phyloP scores from a whole-genome alignment of 2,113 vertebrate species.

The Crotalus horridus region DNA sequence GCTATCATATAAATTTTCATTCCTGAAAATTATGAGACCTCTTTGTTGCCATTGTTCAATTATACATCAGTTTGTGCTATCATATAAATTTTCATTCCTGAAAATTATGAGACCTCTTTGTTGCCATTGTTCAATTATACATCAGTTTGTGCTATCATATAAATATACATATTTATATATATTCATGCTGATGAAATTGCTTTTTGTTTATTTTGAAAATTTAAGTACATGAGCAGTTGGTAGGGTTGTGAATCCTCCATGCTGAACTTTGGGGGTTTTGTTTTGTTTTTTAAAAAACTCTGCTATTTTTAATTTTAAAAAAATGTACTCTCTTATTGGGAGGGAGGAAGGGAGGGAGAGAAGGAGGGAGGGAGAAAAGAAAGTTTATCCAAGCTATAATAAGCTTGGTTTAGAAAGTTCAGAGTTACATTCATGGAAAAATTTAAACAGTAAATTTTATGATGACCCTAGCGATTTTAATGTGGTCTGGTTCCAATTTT shows the following conservation, averaged over 20 bases:
- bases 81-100: not conserved
- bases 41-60: no score
- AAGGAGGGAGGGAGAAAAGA: not conserved
- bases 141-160: not conserved
- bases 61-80: not conserved
- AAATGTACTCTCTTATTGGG: not conserved
- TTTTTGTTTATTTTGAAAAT: not conserved
- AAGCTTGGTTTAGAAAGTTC: constrained; percentile 6
- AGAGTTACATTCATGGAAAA: constrained; percentile 18
- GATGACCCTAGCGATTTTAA: constrained; percentile 10
- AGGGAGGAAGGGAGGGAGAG: no score
- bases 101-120: no score
- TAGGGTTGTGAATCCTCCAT: not conserved
- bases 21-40: no score
- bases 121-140: no score
- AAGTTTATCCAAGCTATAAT: not conserved
- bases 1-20: not conserved
- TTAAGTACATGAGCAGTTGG: not conserved
- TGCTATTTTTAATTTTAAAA: not conserved
- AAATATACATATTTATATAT: not conserved
- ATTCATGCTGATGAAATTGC: not conserved
- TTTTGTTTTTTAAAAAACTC: no score
- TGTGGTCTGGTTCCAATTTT: not conserved
- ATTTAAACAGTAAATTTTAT: not conserved
- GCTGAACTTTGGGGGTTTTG: not conserved